A percentile compares a stretch with the other conserved stretches of the same genome.
Evolutionary conservation across 1,140 invertebrate species (phyloP).

Genomic region (Drosophila simulans): DNA sequence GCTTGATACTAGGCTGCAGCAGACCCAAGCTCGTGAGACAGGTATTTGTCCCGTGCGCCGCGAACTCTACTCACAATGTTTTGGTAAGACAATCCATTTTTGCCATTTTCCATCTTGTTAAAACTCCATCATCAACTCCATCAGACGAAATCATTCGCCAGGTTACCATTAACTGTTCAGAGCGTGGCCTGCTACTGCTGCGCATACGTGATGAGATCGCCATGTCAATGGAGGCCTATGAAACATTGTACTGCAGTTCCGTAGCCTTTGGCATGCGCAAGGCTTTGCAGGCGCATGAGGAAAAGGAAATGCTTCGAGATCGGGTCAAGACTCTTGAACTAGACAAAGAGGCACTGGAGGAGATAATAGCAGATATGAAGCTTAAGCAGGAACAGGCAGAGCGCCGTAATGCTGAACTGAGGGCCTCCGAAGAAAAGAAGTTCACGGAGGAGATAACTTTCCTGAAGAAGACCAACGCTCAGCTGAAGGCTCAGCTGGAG

Average conservation of each 20-base stretch:
- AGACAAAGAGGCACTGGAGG: slow-evolving; percentile 91
- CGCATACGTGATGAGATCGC: slow-evolving; percentile 97
- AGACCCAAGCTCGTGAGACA: slow-evolving; percentile 96
- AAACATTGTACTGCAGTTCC: slow-evolving; percentile 97
- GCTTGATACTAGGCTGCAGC: slow-evolving; percentile 95
- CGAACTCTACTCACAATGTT: slow-evolving; percentile 98
- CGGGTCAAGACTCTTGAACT: slow-evolving; percentile 87
- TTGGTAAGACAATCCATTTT: slow-evolving; percentile 88
- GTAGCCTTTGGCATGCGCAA: slow-evolving; percentile 99
- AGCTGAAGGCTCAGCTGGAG: slow-evolving; percentile 96
- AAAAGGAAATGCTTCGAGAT: slow-evolving; percentile 87
- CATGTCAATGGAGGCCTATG: slow-evolving; percentile 98
- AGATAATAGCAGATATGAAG: slow-evolving; percentile 92
- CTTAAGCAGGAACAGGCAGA: slow-evolving; percentile 94
- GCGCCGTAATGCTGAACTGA: slow-evolving; percentile 92
- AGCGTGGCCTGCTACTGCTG: slow-evolving; percentile 96
- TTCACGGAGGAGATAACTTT: slow-evolving; percentile 96
- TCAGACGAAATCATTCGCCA: slow-evolving; percentile 96
- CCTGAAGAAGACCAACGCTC: slow-evolving; percentile 96
- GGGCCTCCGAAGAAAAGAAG: slow-evolving; percentile 94
- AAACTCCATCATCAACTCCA: neutral
- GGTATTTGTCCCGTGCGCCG: slow-evolving; percentile 98
- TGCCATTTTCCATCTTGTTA: neutral
- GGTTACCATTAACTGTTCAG: slow-evolving; percentile 98
- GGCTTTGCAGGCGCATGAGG: slow-evolving; percentile 93